phyloP scores from a whole-genome alignment of 2,797 vertebrate species.

The Alectoris magna region DNA sequence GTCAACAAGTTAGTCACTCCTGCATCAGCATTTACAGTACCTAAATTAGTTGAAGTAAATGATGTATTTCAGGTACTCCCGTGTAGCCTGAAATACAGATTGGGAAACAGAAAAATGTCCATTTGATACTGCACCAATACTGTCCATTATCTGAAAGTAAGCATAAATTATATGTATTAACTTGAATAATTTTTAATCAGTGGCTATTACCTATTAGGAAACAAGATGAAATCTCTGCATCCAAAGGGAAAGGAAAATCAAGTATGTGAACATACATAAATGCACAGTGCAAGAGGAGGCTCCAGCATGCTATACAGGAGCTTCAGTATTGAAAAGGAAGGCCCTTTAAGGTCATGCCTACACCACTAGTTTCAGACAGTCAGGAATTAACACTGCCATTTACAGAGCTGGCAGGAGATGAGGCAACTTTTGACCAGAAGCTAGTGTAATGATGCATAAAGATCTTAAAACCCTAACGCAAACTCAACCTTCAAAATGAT shows the following conservation, averaged over 20 bases:
- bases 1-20: neutral
- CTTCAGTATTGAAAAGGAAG: neutral
- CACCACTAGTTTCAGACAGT: neutral
- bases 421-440: slow-evolving; percentile 6
- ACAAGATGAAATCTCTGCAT: neutral
- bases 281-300: neutral
- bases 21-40: neutral
- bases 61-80: neutral
- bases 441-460: slow-evolving; percentile 15
- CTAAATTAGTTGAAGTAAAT: neutral
- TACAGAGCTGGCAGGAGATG: slow-evolving; percentile 27
- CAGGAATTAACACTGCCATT: neutral
- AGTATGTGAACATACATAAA: neutral
- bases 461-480: neutral
- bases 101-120: neutral
- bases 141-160: neutral
- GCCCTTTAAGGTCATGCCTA: slow-evolving; percentile 2
- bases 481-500: slow-evolving; percentile 17
- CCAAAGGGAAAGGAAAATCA: neutral
- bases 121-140: neutral
- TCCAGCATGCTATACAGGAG: neutral
- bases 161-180: neutral
- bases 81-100: neutral
- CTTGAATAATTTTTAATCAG: neutral
- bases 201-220: neutral